Percentiles rank a stretch among this genome's conserved stretches.
Evolutionary conservation across 2,113 vertebrate species (phyloP).

Genomic region (Marmota flaviventris): DNA sequence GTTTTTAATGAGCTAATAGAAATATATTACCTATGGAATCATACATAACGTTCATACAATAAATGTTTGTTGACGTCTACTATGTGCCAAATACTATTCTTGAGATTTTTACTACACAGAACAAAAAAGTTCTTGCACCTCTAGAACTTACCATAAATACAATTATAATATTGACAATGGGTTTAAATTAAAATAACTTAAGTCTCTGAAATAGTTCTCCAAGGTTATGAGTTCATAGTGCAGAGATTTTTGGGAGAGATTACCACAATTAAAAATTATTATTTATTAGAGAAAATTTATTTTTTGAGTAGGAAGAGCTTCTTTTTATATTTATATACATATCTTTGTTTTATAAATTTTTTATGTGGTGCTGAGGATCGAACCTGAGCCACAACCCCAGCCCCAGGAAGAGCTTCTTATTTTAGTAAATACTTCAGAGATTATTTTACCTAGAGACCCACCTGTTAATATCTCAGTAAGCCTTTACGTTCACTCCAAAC

Average conservation of each 20-base stretch:
- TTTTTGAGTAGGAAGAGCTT: constrained; percentile 8
- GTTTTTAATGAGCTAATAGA: constrained; percentile 51
- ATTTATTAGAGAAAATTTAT: neutral
- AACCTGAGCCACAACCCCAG: too few species aligned
- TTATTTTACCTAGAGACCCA: neutral
- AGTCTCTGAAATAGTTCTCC: constrained; percentile 29
- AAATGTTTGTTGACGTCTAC: constrained; percentile 11
- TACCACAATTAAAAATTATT: constrained; percentile 19
- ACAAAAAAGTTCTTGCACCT: constrained; percentile 24
- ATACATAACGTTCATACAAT: constrained; percentile 25
- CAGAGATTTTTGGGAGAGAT: neutral
- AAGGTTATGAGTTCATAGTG: constrained; percentile 37
- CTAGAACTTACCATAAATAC: constrained; percentile 14
- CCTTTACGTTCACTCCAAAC: constrained; percentile 40
- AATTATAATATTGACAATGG: constrained; percentile 20
- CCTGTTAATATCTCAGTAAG: constrained; percentile 18
- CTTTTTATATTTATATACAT: too few species aligned
- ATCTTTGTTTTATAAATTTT: too few species aligned
- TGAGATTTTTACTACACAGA: constrained; percentile 1
- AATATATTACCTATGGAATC: constrained; percentile 29
- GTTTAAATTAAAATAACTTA: constrained; percentile 57
- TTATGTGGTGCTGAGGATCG: too few species aligned
- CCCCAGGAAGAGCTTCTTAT: constrained; percentile 29
- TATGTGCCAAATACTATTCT: constrained; percentile 38
- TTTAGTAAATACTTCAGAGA: constrained; percentile 54